These are phyloP conservation scores for Cheilosia grossa DNA, from an alignment of 2,888 invertebrate genomes.

Conservation along the genomic window DNA sequence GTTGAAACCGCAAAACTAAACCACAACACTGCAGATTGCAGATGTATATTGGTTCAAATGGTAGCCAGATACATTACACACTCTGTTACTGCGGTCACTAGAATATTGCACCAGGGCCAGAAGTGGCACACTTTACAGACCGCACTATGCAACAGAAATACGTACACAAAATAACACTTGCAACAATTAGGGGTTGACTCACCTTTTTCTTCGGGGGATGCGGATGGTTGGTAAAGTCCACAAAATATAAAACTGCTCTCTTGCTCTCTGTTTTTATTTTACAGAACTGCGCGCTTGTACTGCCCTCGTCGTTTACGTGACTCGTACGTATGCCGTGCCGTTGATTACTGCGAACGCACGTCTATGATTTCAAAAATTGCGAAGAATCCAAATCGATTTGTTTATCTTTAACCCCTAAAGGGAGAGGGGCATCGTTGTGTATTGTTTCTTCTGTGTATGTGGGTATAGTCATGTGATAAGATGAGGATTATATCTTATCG, in stretches of 20 bases:
- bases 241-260: conserved; percentile 5
- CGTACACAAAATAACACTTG: not conserved
- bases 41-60: conserved; percentile 1
- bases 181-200: conserved; percentile 23
- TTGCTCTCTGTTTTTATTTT: conserved; percentile 18
- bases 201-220: conserved; percentile 25
- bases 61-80: conserved; percentile 42
- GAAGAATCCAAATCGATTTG: conserved; percentile 71
- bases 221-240: not conserved
- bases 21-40: conserved; percentile 20
- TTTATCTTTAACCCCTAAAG: conserved; percentile 66
- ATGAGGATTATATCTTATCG: conserved; percentile 58
- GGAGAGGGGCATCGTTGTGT: conserved; percentile 5
- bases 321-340: conserved; percentile 49
- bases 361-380: conserved; percentile 44
- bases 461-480: conserved; percentile 45
- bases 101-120: conserved; percentile 52
- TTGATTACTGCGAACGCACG: conserved; percentile 66
- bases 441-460: not conserved
- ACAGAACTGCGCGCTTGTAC: conserved; percentile 49
- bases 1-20: conserved; percentile 32
- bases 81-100: conserved; percentile 59
- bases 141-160: not conserved
- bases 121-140: conserved; percentile 31
- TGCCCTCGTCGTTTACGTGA: conserved; percentile 57